Conservation (phyloP, 2,888 invertebrate genomes). For the Dyspetes luteomarginatus region DNA sequence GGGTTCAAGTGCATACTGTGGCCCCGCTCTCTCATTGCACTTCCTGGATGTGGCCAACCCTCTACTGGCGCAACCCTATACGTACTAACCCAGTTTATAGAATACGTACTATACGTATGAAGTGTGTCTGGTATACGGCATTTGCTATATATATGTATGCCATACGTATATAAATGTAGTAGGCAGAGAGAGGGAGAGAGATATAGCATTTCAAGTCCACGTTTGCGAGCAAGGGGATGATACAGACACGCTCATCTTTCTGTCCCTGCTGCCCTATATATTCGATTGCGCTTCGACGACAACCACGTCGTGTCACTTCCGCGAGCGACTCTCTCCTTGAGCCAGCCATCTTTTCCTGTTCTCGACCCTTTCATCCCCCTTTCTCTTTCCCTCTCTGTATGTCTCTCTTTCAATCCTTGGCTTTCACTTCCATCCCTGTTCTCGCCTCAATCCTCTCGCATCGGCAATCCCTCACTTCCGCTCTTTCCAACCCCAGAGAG, state of each 20-base stretch:
- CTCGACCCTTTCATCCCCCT: neutral
- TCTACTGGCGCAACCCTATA: slow-evolving; percentile 17
- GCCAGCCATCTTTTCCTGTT: slow-evolving; percentile 20
- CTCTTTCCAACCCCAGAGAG: slow-evolving; percentile 48
- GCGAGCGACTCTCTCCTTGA: slow-evolving; percentile 51
- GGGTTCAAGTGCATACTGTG: slow-evolving; percentile 58
- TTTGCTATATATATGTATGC: slow-evolving; percentile 30
- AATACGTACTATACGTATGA: slow-evolving; percentile 30
- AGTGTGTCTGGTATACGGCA: slow-evolving; percentile 21
- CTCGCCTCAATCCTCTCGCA: slow-evolving; percentile 50
- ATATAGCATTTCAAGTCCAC: slow-evolving; percentile 29
- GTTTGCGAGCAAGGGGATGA: slow-evolving; percentile 45
- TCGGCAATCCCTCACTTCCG: slow-evolving; percentile 58
- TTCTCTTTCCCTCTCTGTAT: neutral
- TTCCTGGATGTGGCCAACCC: slow-evolving; percentile 40
- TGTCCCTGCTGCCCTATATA: slow-evolving; percentile 54
- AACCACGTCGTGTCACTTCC: slow-evolving; percentile 61
- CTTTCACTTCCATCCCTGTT: slow-evolving; percentile 42
- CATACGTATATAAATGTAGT: too few relatives aligned
- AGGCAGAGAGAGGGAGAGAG: neutral
- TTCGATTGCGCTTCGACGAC: slow-evolving; percentile 59
- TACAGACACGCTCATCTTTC: slow-evolving; percentile 44
- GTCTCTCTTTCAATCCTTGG: slow-evolving; percentile 19
- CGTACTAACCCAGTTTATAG: slow-evolving; percentile 26
- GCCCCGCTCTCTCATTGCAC: slow-evolving; percentile 45